Conservation (phyloP, 2,797 vertebrate genomes). For the Octomys mimax region DNA sequence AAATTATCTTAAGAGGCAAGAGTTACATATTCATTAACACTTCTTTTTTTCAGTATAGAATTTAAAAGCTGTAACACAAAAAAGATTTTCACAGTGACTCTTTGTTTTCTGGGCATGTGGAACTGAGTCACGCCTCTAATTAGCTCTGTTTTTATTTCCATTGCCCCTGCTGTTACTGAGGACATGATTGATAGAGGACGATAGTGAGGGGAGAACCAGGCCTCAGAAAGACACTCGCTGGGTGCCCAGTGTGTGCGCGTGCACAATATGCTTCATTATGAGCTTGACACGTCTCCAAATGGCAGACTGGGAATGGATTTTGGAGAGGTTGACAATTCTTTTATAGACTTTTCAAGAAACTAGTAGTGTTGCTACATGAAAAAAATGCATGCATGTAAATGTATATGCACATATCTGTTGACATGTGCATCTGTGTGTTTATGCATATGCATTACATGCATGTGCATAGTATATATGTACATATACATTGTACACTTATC, state of each 20-base stretch:
- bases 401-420: not conserved
- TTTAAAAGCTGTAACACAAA: not conserved
- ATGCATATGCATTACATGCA: not conserved
- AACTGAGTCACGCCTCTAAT: slow-evolving; percentile 74
- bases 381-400: not conserved
- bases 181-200: slow-evolving; percentile 79
- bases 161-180: slow-evolving; percentile 75
- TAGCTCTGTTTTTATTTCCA: slow-evolving; percentile 75
- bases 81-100: slow-evolving; percentile 50
- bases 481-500: not conserved
- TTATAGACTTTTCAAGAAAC: not conserved
- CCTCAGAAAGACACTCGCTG: slow-evolving; percentile 47
- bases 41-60: slow-evolving; percentile 3
- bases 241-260: slow-evolving; percentile 64
- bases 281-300: slow-evolving; percentile 76
- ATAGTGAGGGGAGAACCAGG: slow-evolving; percentile 38
- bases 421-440: not conserved
- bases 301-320: slow-evolving; percentile 68
- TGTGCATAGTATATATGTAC: not conserved
- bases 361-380: not conserved
- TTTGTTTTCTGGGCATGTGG: slow-evolving; percentile 63
- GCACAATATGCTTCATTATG: slow-evolving; percentile 80
- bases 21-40: not conserved
- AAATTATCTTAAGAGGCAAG: slow-evolving; percentile 1
- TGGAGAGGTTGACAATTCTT: slow-evolving; percentile 51